These are phyloP conservation scores for Pachyseris speciosa DNA, from an alignment of 64 coral and sea anemone species.

Conservation along the genomic window DNA sequence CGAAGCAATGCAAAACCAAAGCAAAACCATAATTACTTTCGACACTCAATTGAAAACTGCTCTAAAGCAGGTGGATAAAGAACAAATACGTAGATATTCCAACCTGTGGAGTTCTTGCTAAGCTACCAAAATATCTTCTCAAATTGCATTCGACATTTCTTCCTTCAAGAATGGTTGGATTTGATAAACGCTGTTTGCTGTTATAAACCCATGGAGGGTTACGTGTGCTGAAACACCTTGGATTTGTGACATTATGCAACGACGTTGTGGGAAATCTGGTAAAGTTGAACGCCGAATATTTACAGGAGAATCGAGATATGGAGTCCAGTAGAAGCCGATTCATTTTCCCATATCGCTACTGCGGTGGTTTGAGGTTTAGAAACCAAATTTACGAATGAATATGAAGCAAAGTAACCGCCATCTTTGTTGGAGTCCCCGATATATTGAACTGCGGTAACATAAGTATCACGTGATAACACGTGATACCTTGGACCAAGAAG, in stretches of 20 bases:
- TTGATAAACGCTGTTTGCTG: background rate
- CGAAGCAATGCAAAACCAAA: too few species aligned
- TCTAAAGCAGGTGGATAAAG: background rate
- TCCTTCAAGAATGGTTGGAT: background rate
- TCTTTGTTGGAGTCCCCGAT: background rate
- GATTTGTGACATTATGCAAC: background rate
- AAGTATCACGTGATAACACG: background rate
- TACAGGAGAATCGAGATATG: background rate
- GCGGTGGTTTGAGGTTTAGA: background rate
- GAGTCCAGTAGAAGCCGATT: background rate
- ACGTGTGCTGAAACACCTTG: background rate
- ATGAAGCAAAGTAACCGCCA: background rate
- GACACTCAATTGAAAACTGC: background rate
- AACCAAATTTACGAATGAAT: background rate
- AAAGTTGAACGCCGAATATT: background rate
- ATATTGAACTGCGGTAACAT: background rate
- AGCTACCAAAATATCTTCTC: background rate
- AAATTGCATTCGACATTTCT: background rate
- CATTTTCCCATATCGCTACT: background rate
- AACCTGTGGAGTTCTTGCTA: slow-evolving; percentile 7
- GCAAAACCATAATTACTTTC: too few species aligned
- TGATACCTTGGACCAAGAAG: background rate
- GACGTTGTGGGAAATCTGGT: background rate
- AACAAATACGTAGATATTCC: too few species aligned
- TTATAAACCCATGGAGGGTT: background rate